Base-by-base conservation (phyloP, 2,797 vertebrate genomes). In the Peromyscus melanophrys region DNA sequence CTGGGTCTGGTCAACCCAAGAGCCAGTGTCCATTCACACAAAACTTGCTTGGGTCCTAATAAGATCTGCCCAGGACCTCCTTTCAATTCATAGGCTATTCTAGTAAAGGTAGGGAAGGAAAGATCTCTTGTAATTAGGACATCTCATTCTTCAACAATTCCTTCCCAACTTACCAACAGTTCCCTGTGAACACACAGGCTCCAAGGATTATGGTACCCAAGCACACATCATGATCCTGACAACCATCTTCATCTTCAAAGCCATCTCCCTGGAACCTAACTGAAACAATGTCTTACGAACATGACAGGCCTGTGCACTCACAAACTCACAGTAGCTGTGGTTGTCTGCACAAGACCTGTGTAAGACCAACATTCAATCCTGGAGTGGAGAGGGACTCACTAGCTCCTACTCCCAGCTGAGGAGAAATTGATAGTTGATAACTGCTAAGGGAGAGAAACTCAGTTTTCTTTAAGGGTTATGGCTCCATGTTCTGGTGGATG, bases 211-310 rank as follows among this genome's bases (percentile, higher is more conserved):
- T n/a, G 59, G 76, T 92, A 71, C 81, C 11, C 2, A 7, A 89
- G 73, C 37, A 92, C 31, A 67, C n/a, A 37, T 95, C 3, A 0
- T 96, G 90, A 94, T 89, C 96, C 95, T 92, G 96, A 92, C 0
- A 31, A 96, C 89, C 87, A 27, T 46, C 12, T 83, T 98, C 97
- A 81, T 97, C 97, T 67, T 90, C 91, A 11, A 57, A 93, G 94
- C 95, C 92, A 93, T 95, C 93, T 96, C 92, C 95, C 10, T 46
- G 73, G 96, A 25, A 85, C 29, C 40, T 5, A 23, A 65, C 31
- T 23, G 61, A 85, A 46, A 49, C 61, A 65, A 40, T 65, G 43
- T 67, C 10, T 65, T 67, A 13, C 14, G 11, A 10, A 34, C 17
- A 85, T 8, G 10, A 49, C 40, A 40, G 57, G n/a, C 9, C 80